Conservation (phyloP, 2,113 vertebrate genomes). For the Otolemur garnettii region DNA sequence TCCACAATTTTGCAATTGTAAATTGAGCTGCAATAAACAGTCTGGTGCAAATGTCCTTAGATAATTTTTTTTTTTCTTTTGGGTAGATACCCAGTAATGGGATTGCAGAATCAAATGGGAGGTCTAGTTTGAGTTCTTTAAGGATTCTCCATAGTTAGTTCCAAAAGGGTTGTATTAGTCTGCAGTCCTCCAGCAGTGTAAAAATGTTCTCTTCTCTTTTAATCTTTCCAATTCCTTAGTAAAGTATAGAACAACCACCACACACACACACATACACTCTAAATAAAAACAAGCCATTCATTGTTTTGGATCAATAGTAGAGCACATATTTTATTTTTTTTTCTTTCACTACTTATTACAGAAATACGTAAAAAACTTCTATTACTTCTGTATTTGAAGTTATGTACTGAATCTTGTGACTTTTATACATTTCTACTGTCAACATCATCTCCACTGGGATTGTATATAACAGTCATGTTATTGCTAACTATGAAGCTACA, state of each 20-base stretch:
- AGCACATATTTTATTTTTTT: not conserved
- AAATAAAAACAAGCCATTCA: not conserved
- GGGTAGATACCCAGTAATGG: no score
- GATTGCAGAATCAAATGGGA: no score
- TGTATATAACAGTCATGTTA: not conserved
- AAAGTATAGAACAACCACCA: not conserved
- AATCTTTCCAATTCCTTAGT: not conserved
- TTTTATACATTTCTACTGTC: not conserved
- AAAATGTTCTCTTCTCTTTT: not conserved
- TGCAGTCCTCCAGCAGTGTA: no score
- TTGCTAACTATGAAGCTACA: not conserved
- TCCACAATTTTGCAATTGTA: no score
- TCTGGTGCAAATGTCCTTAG: no score
- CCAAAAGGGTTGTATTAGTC: no score
- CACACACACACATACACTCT: not conserved
- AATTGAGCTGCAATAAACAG: no score
- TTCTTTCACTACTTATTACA: not conserved
- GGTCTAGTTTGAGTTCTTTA: no score
- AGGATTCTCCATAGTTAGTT: no score
- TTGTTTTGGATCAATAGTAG: not conserved
- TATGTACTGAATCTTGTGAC: not conserved
- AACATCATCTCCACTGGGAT: not conserved
- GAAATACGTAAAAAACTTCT: not conserved
- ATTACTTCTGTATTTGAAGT: not conserved
- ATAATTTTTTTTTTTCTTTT: no score